Evolutionary conservation across 2,888 invertebrate species (phyloP).

Genomic region (Andrena praecox): DNA sequence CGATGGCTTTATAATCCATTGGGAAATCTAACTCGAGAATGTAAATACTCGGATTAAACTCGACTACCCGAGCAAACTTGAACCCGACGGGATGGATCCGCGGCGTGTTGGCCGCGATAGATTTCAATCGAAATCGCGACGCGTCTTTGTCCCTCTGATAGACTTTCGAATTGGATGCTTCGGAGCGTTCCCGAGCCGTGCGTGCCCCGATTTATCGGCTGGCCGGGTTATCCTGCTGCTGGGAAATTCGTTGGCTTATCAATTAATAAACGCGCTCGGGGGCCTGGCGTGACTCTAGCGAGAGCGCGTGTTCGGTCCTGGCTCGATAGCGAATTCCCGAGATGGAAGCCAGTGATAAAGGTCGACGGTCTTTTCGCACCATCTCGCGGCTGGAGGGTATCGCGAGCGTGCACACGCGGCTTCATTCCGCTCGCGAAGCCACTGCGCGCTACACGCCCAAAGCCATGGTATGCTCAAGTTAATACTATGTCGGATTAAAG

Average conservation of each 20-base stretch:
- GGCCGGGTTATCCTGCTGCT: background rate
- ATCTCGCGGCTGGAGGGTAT: slow-evolving; percentile 20
- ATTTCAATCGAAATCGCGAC: slow-evolving; percentile 5
- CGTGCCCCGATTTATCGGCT: slow-evolving; percentile 2
- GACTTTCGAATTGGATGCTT: background rate
- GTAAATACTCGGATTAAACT: slow-evolving; percentile 60
- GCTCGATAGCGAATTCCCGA: slow-evolving; percentile 29
- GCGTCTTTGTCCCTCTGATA: background rate
- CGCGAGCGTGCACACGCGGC: slow-evolving; percentile 23
- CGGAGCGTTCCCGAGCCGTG: background rate
- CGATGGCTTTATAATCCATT: slow-evolving; percentile 64
- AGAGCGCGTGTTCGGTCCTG: background rate
- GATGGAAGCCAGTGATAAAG: slow-evolving; percentile 37
- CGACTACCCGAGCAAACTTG: slow-evolving; percentile 35
- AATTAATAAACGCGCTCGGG: slow-evolving; percentile 12
- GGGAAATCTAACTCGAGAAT: slow-evolving; percentile 52
- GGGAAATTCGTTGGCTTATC: slow-evolving; percentile 5
- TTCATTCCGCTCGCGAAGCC: background rate
- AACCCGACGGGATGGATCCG: slow-evolving; percentile 22
- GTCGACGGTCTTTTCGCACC: slow-evolving; percentile 38
- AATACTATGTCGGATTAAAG: slow-evolving; percentile 56
- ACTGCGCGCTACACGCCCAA: slow-evolving; percentile 32
- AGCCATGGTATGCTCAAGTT: slow-evolving; percentile 39
- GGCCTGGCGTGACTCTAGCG: slow-evolving; percentile 10
- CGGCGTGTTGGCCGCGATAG: slow-evolving; percentile 11